A percentile compares a stretch with the other conserved stretches of the same genome.
Conservation (phyloP, 2,888 invertebrate genomes). For the Shargacucullia verbasci region DNA sequence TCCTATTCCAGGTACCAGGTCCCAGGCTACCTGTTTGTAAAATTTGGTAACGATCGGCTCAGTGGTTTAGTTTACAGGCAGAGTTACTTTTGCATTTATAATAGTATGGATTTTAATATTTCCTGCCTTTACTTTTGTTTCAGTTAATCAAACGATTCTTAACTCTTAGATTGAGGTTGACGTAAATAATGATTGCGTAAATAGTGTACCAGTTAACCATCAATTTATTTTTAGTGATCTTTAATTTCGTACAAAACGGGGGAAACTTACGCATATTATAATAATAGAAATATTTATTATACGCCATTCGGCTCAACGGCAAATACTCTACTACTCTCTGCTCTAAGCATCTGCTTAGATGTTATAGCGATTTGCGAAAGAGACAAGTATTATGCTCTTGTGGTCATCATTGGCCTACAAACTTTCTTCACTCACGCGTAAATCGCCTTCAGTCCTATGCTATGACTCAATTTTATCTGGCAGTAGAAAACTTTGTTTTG, state of each 20-base stretch:
- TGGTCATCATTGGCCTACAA: conserved; percentile 12
- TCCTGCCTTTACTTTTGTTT: conserved; percentile 21
- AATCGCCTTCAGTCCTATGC: conserved; percentile 18
- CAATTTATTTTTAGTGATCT: conserved; percentile 33
- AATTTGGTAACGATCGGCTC: too few species aligned
- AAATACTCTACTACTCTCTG: too few species aligned
- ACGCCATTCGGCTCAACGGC: too few species aligned
- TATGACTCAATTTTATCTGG: conserved; percentile 25
- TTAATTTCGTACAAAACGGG: conserved; percentile 21
- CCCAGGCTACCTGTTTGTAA: too few species aligned
- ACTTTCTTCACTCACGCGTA: conserved; percentile 39
- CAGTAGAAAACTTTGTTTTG: conserved; percentile 36
- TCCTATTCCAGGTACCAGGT: too few species aligned
- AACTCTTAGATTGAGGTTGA: conserved; percentile 38
- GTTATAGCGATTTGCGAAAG: conserved; percentile 15
- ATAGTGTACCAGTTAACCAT: conserved; percentile 32
- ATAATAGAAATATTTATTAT: conserved; percentile 13
- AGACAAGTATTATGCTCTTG: conserved; percentile 1
- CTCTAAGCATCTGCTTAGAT: conserved; percentile 9
- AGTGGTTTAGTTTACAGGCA: too few species aligned
- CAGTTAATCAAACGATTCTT: conserved; percentile 7
- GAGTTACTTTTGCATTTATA: neutral
- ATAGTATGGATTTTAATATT: conserved; percentile 1
- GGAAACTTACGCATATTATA: conserved; percentile 8
- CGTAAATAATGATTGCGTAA: conserved; percentile 42